Evolutionary conservation across 2,113 vertebrate species (phyloP).

Genomic region (Prochilodus magdalenae): DNA sequence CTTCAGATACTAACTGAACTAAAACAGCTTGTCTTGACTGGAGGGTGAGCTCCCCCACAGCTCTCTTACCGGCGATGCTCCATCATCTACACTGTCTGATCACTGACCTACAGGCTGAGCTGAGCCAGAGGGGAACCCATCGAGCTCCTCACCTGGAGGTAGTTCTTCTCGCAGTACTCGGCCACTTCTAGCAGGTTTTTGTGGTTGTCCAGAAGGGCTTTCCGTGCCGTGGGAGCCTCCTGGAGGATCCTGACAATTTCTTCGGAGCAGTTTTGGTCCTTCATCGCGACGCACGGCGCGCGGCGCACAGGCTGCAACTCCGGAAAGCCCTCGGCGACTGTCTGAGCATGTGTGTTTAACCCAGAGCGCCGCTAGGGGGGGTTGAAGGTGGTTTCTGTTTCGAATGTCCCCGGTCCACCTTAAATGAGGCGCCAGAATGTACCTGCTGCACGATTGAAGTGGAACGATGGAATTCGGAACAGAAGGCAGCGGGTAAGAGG

Average conservation of each 20-base stretch:
- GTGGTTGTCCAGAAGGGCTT: conserved; percentile 82
- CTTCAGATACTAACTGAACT: no score
- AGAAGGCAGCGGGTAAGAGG: no score
- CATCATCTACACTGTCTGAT: no score
- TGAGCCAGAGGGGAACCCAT: no score
- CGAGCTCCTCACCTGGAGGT: conserved; percentile 76
- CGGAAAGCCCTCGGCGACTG: conserved; percentile 19
- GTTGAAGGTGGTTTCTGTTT: not conserved
- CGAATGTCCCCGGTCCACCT: no score
- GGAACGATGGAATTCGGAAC: no score
- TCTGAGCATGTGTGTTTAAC: not conserved
- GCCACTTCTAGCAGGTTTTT: conserved; percentile 83
- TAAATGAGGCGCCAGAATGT: no score
- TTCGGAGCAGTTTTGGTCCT: conserved; percentile 62
- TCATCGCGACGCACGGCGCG: conserved; percentile 51
- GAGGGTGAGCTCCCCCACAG: no score
- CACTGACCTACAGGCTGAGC: no score
- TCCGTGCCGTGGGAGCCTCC: conserved; percentile 76
- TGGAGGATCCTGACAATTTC: conserved; percentile 70
- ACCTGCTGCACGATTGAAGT: no score
- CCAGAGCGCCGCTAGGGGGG: not conserved
- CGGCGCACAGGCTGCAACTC: not conserved
- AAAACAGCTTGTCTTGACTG: no score
- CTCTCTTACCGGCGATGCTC: no score
- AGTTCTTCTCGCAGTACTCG: conserved; percentile 87